Conservation (phyloP, 2,113 vertebrate species). For the Strix uralensis region DNA sequence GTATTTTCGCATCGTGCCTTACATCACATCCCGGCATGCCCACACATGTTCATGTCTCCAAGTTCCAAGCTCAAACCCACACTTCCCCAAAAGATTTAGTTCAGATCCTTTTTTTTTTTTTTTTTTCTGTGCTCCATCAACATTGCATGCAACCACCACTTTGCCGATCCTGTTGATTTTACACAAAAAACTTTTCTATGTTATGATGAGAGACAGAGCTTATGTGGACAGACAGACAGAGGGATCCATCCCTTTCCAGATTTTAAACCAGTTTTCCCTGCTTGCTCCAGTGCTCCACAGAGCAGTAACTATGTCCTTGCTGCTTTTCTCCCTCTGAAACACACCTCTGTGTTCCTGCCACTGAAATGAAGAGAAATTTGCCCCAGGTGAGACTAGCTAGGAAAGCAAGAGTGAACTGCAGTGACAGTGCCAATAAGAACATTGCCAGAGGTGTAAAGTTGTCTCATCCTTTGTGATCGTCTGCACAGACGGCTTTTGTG, state of each 20-base stretch:
- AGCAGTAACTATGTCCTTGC: background rate
- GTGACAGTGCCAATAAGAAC: background rate
- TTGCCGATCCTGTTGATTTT: background rate
- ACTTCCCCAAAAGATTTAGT: background rate
- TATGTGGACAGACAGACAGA: background rate
- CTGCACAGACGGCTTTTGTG: slow-evolving; percentile 1
- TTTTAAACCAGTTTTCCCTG: background rate
- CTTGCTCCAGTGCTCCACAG: background rate
- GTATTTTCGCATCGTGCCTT: background rate
- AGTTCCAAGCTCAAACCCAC: background rate
- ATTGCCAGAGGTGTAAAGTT: background rate
- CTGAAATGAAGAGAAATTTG: background rate
- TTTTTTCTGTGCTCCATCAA: background rate
- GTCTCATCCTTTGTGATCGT: background rate
- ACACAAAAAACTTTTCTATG: background rate
- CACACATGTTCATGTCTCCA: rapidly evolving
- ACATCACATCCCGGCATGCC: background rate
- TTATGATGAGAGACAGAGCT: background rate
- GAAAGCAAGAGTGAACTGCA: background rate
- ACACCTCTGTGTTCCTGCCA: background rate
- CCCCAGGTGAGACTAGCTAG: background rate
- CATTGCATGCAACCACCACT: rapidly evolving
- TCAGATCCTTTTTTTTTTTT: too few species aligned
- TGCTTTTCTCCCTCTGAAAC: background rate
- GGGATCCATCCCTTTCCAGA: background rate